Conservation (phyloP, 2,888 invertebrate species). For the Myathropa florea region DNA sequence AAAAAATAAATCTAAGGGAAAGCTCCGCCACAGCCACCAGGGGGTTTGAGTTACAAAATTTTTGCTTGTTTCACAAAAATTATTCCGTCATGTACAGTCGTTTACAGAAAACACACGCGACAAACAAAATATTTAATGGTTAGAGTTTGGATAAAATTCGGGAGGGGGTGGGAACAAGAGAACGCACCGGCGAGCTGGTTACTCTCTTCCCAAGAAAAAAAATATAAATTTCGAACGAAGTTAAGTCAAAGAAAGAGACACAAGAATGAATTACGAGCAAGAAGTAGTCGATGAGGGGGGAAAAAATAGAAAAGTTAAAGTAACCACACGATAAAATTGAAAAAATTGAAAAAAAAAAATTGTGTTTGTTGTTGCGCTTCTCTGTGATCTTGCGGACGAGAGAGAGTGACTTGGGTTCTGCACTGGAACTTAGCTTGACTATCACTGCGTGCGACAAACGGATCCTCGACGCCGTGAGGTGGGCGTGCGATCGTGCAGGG, state of each 20-base stretch:
- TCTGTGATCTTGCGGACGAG: not conserved
- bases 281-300: constrained; percentile 36
- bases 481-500: not conserved
- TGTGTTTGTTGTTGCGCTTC: constrained; percentile 33
- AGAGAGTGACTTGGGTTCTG: constrained; percentile 55
- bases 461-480: not conserved
- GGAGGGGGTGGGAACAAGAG: constrained; percentile 50
- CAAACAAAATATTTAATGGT: constrained; percentile 66
- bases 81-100: constrained; percentile 57
- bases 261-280: constrained; percentile 46
- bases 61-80: constrained; percentile 50
- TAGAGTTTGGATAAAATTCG: constrained; percentile 46
- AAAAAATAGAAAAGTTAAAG: constrained; percentile 7
- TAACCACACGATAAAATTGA: constrained; percentile 59
- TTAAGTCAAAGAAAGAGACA: constrained; percentile 55
- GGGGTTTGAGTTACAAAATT: constrained; percentile 6
- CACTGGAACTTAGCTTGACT: constrained; percentile 48
- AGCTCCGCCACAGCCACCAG: not conserved
- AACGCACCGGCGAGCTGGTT: not conserved
- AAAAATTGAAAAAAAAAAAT: constrained; percentile 31
- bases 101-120: constrained; percentile 59
- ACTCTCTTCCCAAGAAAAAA: constrained; percentile 52
- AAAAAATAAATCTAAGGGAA: not conserved
- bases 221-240: constrained; percentile 31
- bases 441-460: constrained; percentile 27